A percentile compares a stretch with the other conserved stretches of the same genome.
Conservation (phyloP, 2,797 vertebrate genomes). For the Eospalax fontanierii region DNA sequence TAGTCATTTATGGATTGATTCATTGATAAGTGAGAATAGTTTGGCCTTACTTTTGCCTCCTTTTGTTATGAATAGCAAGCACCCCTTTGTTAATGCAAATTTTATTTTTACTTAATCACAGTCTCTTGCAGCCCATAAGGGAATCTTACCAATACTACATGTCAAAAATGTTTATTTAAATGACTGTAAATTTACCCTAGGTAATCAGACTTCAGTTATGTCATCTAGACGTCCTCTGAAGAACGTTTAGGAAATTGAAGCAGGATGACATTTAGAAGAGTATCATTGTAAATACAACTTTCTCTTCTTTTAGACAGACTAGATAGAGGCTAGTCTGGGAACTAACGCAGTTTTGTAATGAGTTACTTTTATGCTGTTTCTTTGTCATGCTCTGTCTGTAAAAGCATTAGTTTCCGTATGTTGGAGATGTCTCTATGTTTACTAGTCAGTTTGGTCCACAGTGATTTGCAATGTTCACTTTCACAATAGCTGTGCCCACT, state of each 20-base stretch:
- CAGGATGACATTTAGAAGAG: not conserved
- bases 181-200: constrained; percentile 38
- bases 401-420: constrained; percentile 78
- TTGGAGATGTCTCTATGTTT: constrained; percentile 82
- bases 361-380: constrained; percentile 67
- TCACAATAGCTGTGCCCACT: constrained; percentile 82
- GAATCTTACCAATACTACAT: constrained; percentile 64
- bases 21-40: constrained; percentile 5
- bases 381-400: constrained; percentile 39
- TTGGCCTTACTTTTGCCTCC: constrained; percentile 22
- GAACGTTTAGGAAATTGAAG: constrained; percentile 45
- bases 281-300: constrained; percentile 8
- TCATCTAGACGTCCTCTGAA: constrained; percentile 2
- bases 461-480: constrained; percentile 86
- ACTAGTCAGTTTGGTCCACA: constrained; percentile 82
- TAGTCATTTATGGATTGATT: constrained; percentile 30
- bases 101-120: constrained; percentile 83
- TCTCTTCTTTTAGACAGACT: constrained; percentile 71
- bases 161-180: constrained; percentile 63
- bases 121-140: constrained; percentile 62
- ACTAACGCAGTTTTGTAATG: constrained; percentile 51
- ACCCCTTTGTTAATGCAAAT: constrained; percentile 27
- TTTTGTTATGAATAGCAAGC: not conserved
- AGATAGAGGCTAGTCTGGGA: constrained; percentile 73
- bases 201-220: constrained; percentile 53